phyloP scores from a whole-genome alignment of 2,888 invertebrate species.

The Xestia xanthographa region DNA sequence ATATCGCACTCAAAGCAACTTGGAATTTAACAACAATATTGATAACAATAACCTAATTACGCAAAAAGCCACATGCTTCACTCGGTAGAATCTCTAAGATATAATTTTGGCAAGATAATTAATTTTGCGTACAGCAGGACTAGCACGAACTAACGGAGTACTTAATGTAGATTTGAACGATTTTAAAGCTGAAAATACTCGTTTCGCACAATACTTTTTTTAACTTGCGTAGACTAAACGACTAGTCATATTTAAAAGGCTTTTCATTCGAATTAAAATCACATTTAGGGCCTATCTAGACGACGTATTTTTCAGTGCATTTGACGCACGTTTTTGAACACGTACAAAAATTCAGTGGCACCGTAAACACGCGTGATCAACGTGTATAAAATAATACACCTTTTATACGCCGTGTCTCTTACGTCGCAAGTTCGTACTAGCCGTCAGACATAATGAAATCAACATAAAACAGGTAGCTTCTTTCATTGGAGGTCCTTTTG shows the following conservation, averaged over 20 bases:
- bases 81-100: neutral
- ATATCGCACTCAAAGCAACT: slow-evolving; percentile 29
- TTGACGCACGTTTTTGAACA: neutral
- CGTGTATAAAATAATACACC: neutral
- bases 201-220: neutral
- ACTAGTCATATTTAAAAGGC: neutral
- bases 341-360: neutral
- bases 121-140: slow-evolving; percentile 17
- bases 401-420: neutral
- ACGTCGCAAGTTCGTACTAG: neutral
- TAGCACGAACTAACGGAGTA: neutral
- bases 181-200: neutral
- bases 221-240: neutral
- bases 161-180: neutral
- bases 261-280: neutral
- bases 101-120: slow-evolving; percentile 45
- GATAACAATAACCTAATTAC: slow-evolving; percentile 39
- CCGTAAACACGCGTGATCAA: neutral
- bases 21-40: slow-evolving; percentile 44
- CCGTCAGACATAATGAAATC: slow-evolving; percentile 20
- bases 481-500: slow-evolving; percentile 47
- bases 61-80: slow-evolving; percentile 33
- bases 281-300: neutral
- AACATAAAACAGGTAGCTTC: slow-evolving; percentile 38
- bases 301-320: neutral